Percentiles rank a stretch among this genome's conserved stretches.
Conservation (phyloP, 2,888 invertebrate species). For the Patella pellucida region DNA sequence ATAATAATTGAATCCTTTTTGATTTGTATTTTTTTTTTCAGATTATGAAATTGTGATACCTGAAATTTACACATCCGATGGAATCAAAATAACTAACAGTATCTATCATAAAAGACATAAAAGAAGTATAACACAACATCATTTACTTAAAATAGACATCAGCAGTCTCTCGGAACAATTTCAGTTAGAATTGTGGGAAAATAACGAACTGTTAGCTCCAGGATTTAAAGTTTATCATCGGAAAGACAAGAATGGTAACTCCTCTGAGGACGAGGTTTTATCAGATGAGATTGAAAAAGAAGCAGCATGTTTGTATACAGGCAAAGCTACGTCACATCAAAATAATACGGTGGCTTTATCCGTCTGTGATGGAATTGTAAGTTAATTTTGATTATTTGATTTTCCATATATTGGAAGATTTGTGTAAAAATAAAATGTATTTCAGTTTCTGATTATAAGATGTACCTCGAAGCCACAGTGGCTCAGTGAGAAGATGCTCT, state of each 20-base stretch:
- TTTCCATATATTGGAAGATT: too few relatives aligned
- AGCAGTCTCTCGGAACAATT: conserved; percentile 49
- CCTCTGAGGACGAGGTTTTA: conserved; percentile 19
- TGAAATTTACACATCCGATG: background rate
- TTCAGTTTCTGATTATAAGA: too few relatives aligned
- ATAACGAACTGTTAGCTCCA: conserved; percentile 50
- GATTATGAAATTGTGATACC: conserved; percentile 10
- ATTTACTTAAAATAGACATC: conserved; percentile 43
- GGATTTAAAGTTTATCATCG: conserved; percentile 58
- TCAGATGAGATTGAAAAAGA: conserved; percentile 26
- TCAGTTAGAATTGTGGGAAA: conserved; percentile 51
- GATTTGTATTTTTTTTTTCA: background rate
- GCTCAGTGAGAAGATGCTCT: too few relatives aligned
- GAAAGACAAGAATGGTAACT: conserved; percentile 30
- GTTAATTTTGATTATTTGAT: too few relatives aligned
- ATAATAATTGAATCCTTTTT: too few relatives aligned
- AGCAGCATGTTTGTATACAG: conserved; percentile 46
- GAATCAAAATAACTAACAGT: background rate
- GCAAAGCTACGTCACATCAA: conserved; percentile 39
- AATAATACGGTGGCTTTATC: conserved; percentile 47
- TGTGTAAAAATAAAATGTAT: too few relatives aligned
- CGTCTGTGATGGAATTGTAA: conserved; percentile 39
- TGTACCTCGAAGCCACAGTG: too few relatives aligned
- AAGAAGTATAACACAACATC: conserved; percentile 29
- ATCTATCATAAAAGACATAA: conserved; percentile 30